These are phyloP conservation scores for Polyommatus iphigenia DNA, from an alignment of 2,888 invertebrate species.

Conservation along the genomic window DNA sequence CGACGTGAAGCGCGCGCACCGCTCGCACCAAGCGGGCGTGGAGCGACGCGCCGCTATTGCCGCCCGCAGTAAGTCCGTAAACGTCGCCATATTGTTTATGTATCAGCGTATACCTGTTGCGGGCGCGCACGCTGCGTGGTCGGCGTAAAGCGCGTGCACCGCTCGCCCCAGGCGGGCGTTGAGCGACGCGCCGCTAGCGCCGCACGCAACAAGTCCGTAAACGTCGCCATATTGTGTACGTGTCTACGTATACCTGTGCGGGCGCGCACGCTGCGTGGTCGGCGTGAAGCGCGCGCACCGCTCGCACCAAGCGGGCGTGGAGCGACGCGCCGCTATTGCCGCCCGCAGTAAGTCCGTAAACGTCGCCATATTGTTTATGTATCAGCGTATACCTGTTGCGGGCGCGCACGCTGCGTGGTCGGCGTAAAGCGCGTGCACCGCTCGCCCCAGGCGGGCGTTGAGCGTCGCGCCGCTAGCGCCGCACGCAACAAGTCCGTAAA, in stretches of 20 bases:
- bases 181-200: too few relatives aligned
- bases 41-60: too few relatives aligned
- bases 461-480: too few relatives aligned
- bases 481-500: too few relatives aligned
- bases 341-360: too few relatives aligned
- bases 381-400: too few relatives aligned
- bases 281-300: constrained; percentile 85
- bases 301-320: constrained; percentile 80
- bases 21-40: constrained; percentile 72
- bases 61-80: too few relatives aligned
- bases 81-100: background rate
- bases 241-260: constrained; percentile 53
- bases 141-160: constrained; percentile 85
- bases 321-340: too few relatives aligned
- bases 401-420: too few relatives aligned
- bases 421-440: too few relatives aligned
- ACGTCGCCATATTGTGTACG: constrained; percentile 74
- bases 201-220: too few relatives aligned
- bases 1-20: constrained; percentile 85
- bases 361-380: constrained; percentile 84
- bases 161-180: constrained; percentile 81
- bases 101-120: constrained; percentile 51
- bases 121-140: constrained; percentile 80
- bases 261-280: constrained; percentile 79
- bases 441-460: too few relatives aligned